Evolutionary conservation across 2,888 invertebrate species (phyloP).

Genomic region (Galeopsomyia nigrocyanea): DNA sequence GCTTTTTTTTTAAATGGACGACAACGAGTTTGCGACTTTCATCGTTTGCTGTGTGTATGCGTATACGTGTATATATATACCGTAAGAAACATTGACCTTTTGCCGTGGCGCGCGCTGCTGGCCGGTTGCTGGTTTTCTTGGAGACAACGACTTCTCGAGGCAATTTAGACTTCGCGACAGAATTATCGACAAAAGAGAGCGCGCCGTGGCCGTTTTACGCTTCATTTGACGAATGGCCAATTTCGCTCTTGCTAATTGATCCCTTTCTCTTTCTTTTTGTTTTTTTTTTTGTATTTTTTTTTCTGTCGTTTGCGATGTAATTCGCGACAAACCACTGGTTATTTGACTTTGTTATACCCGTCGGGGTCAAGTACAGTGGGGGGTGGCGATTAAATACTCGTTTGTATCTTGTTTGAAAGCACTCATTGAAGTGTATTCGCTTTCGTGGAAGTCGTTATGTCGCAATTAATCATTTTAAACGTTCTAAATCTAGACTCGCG

Average conservation of each 20-base stretch:
- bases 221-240: slow-evolving; percentile 17
- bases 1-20: slow-evolving; percentile 31
- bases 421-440: too few relatives aligned
- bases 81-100: slow-evolving; percentile 44
- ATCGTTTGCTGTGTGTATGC: slow-evolving; percentile 11
- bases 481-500: too few relatives aligned
- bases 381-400: too few relatives aligned
- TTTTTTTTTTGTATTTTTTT: background rate
- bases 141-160: slow-evolving; percentile 29
- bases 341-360: background rate
- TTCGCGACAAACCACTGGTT: background rate
- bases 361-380: background rate
- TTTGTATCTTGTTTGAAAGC: too few relatives aligned
- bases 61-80: background rate
- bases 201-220: slow-evolving; percentile 9
- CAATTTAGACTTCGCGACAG: slow-evolving; percentile 15
- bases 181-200: slow-evolving; percentile 25
- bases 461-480: too few relatives aligned
- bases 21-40: slow-evolving; percentile 41
- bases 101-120: background rate
- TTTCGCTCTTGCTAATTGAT: slow-evolving; percentile 10
- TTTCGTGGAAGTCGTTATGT: too few relatives aligned
- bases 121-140: slow-evolving; percentile 29
- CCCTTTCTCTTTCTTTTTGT: background rate
- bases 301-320: background rate